These are phyloP conservation scores for Pandemis corylana DNA, from an alignment of 2,888 invertebrate genomes.

Conservation along the genomic window DNA sequence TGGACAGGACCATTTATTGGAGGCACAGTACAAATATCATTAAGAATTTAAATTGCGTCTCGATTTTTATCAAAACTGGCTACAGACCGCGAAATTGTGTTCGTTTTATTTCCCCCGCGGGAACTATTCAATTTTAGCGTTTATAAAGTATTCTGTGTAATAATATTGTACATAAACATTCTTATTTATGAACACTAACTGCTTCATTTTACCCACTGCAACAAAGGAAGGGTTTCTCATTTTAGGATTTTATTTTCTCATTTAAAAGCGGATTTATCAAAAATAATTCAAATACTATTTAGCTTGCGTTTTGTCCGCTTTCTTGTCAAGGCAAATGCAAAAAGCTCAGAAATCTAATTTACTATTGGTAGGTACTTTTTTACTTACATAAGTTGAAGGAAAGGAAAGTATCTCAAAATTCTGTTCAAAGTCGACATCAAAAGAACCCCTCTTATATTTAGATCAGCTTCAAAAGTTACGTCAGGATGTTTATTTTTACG, in stretches of 20 bases:
- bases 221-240: too few relatives aligned
- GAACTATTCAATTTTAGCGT: neutral
- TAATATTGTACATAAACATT: neutral
- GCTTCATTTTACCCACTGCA: too few relatives aligned
- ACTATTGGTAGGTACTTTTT: too few relatives aligned
- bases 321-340: neutral
- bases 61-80: neutral
- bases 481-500: conserved; percentile 18
- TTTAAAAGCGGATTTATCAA: too few relatives aligned
- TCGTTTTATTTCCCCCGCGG: neutral
- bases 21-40: conserved; percentile 3
- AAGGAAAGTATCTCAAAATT: neutral
- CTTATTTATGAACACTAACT: neutral
- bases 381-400: too few relatives aligned
- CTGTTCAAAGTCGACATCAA: neutral
- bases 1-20: neutral
- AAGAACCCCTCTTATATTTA: neutral
- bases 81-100: neutral
- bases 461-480: neutral
- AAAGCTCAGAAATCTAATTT: neutral
- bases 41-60: conserved; percentile 16
- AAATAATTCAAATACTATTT: too few relatives aligned
- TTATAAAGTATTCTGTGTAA: neutral
- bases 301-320: too few relatives aligned
- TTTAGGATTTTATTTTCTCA: too few relatives aligned